Evolutionary conservation across 2,113 vertebrate genomes (phyloP).

Genomic region (Eidolon helvum): DNA sequence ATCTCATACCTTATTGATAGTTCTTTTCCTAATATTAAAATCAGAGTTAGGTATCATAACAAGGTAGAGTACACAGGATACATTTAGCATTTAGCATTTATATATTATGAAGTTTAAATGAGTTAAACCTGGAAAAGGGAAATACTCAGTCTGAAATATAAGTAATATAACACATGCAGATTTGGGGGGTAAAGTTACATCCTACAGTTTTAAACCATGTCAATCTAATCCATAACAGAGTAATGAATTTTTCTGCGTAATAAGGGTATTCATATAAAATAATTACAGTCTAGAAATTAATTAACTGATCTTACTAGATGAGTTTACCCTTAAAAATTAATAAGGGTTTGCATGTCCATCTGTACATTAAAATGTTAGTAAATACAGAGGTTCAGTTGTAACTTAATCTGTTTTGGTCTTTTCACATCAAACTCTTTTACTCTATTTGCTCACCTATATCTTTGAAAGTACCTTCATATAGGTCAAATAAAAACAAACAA

Average conservation of each 20-base stretch:
- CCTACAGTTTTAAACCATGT: background rate
- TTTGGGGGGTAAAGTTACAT: background rate
- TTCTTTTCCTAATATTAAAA: constrained; percentile 19
- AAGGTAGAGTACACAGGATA: background rate
- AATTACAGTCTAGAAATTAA: constrained; percentile 1
- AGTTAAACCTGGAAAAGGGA: background rate
- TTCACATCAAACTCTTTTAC: background rate
- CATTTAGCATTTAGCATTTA: constrained; percentile 6
- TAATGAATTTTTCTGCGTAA: background rate
- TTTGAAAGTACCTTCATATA: background rate
- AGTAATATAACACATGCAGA: background rate
- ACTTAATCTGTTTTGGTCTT: background rate
- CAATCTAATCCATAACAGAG: background rate
- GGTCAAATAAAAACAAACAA: background rate
- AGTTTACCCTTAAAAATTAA: background rate
- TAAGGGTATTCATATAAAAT: background rate
- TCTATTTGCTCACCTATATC: background rate
- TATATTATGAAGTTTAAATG: background rate
- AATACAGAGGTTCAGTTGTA: background rate
- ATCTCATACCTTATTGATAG: background rate
- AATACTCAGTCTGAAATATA: background rate
- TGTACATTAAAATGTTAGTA: background rate
- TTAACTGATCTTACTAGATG: background rate
- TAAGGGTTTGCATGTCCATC: background rate
- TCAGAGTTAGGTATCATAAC: background rate